Base-by-base conservation (phyloP, 2,113 vertebrate genomes). In the Leptodactylus fuscus region DNA sequence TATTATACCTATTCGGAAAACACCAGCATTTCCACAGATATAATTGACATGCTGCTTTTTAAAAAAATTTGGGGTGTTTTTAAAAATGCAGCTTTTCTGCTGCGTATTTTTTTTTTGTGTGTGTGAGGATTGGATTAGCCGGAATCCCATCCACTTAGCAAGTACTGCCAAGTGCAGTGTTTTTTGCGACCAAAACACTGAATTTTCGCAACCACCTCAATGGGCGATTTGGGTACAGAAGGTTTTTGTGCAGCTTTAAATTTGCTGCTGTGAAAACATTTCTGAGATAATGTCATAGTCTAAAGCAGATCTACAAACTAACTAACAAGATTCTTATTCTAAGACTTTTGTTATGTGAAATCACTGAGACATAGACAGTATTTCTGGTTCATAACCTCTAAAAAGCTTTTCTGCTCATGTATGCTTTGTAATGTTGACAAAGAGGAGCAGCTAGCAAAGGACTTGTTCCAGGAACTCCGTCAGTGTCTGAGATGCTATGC, bases 391-490 rank as follows among this genome's bases (percentile, higher is more conserved):
- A 41, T 79, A 85, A 29, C 48, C 75, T 85, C 44, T 70, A 15
- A 53, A 75, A 27, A 34, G 58, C 27, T 48, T 85, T 76, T 44
- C 55, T 71, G 44, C 20, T 32, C 60, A 55, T 85, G 48, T 70
- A 79, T 51, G 74, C 76, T 65, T 85, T 67, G 73, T 85, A 44
- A 76, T 55, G 32, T 34, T 34, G 48, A 69, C 62, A 85, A 85
- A 71, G 60, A 69, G 51, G 51, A 79, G 67, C 75, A 51, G 60
- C 58, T 69, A 44, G 46, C 12, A 79, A 55, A 85, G n/a, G 12
- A 41, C 13, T 71, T 80, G 75, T 53, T 78, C 44, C 74, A 69
- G 60, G 60, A 85, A 83, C 49, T 75, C 44, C 53, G 7, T n/a
- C 38, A 75, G 22, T 70, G 46, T 5, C 48, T 24, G 9, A 74